Conservation (phyloP, 2,888 invertebrate species). For the Plebejus anna region DNA sequence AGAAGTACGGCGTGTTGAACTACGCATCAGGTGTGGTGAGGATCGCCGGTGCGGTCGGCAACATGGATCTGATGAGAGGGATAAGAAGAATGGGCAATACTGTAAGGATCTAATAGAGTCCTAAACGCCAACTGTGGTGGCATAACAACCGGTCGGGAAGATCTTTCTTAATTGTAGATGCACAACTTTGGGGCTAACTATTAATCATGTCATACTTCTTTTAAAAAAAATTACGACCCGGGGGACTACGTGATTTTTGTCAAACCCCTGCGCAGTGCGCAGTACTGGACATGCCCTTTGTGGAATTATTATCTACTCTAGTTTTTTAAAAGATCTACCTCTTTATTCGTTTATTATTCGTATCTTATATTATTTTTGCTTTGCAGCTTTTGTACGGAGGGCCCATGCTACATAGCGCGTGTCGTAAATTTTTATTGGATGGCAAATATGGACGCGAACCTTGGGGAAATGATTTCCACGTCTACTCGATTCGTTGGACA, state of each 20-base stretch:
- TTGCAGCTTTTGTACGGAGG: conserved; percentile 72
- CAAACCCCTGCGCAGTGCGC: no score
- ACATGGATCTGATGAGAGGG: conserved; percentile 49
- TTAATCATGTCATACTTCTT: no score
- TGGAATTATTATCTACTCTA: no score
- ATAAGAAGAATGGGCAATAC: conserved; percentile 35
- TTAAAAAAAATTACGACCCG: no score
- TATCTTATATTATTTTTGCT: neutral
- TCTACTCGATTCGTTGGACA: conserved; percentile 83
- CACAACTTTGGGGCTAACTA: no score
- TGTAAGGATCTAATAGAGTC: neutral
- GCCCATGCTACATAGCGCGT: conserved; percentile 59
- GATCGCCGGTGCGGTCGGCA: conserved; percentile 82
- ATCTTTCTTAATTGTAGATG: no score
- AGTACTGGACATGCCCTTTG: no score
- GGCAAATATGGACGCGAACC: conserved; percentile 31
- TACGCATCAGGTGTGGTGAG: conserved; percentile 82
- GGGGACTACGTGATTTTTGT: no score
- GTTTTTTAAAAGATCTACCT: neutral
- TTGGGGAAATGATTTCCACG: conserved; percentile 82
- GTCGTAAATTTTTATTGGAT: conserved; percentile 52
- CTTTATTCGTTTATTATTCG: neutral
- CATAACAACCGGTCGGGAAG: no score
- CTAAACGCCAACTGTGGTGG: no score
- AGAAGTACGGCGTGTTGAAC: conserved; percentile 72